Base-by-base conservation (phyloP, 2,888 invertebrate species). In the Nemurella pictetii region DNA sequence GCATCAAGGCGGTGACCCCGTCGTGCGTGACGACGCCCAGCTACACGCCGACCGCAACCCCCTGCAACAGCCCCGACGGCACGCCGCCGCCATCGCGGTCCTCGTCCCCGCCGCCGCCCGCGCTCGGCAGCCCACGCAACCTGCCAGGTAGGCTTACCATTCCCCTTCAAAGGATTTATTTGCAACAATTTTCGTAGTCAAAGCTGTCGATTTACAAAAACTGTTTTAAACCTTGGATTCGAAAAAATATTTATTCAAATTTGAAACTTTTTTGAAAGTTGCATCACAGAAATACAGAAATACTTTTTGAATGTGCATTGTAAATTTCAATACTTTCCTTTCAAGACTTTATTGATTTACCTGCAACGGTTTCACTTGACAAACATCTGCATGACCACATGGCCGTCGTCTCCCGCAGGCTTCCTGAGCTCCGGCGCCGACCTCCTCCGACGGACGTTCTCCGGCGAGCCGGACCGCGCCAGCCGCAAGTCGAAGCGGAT, bases 41-140 rank as follows among this genome's bases (percentile, higher is more conserved):
- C 89, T 96, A 93, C 90, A 93, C 95, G 7, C 96, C 96, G 2
- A 97, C 97, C 0, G 96, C 96, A 7, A 97, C 97, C 5, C 97
- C 97, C 0, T 95, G 96, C 89, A 97, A 97, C 90, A 96, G 96
- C 89, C 97, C 97, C 0, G 94, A 95, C 88, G 93, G 93, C n/a
- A 90, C 94, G 35, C 94, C 94, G 0, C 92, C 93, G 0, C 90
- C 91, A 0, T 91, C 92, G 0, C 89, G 92, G 74, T 90, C 92
- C 80, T 91, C 91, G 20, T 94, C 94, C 0, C 94, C 94, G 9
- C 92, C 93, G 25, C 92, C 92, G 0, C 92, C 92, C 55, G 9
- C 9, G 1, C 1, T 55, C 20, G 55, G 55, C 78, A 92, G 92
- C 25, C 89, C 93, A 30, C 92, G 92, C 89, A 91, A 92, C 83